Evolutionary conservation across 2,797 vertebrate species (phyloP), one percentile per base, ranked within the genome.

Genomic region (Schizothorax lantsangensis): DNA sequence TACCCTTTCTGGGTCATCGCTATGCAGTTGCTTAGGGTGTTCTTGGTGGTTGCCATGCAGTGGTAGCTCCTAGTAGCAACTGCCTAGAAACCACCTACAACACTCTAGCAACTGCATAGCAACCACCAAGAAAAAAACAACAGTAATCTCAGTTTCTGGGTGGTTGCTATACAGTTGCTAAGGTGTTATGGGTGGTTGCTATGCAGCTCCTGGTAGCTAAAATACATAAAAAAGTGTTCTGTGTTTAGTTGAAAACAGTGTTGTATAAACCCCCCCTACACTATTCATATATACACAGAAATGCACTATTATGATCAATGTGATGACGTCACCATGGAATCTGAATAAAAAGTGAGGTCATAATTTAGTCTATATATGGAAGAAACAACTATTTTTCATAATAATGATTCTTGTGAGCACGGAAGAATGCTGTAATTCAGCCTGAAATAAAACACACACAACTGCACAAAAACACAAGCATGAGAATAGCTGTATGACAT

Each of bases 301-400:
- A 23, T 49, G 17, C 78, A 17, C 57, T 57, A 33, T 36, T 14
- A 86, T 54, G 75, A 89, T 92, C 81, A 40, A 21, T 30, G 49
- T 43, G 6, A 66, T 88, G 81, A 86, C 69, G 84, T 86, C 88
- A 88, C 66, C 5, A 23, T 52, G 40, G 26, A 82, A n/a, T 79
- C 52, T 21, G 54, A 38, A 38, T 38, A 36, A 38, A 84, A 83
- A 86, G 72, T 57, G 85, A 91, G 86, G 90, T 91, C 89, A 91
- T 91, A 49, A 49, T 47, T 38, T 59, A 19, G 49, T 36, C 68
- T 57, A 26, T 23, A 43, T 23, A 79, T 71, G 17, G n/a, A 84
- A 30, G 26, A 49, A 52, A 71, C 0, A 3, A 15, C 1, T 14
- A 36, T 7, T 8, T 40, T 30, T 72, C 36, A 33, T n/a, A 45